Evolutionary conservation across 1,140 invertebrate genomes (phyloP).

Genomic region (Bactericera cockerelli): DNA sequence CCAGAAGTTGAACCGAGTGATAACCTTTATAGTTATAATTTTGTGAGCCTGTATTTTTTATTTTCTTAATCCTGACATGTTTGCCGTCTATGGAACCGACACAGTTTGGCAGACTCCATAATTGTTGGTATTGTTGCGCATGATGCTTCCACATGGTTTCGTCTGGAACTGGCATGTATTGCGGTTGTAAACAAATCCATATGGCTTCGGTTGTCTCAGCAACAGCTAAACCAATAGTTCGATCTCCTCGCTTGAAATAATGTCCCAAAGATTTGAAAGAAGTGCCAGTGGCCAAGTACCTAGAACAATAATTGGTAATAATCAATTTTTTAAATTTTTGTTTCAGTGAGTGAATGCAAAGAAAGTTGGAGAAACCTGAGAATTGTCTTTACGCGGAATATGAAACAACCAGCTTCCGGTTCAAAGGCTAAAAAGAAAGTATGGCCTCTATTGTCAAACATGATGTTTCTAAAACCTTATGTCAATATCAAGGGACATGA

Average conservation of each 20-base stretch:
- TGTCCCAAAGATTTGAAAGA: not conserved
- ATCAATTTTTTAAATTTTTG: not conserved
- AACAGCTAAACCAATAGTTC: not conserved
- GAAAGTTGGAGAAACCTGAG: not conserved
- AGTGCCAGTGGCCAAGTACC: not conserved
- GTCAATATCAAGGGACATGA: too few relatives aligned
- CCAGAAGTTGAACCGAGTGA: slow-evolving; percentile 26
- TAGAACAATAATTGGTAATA: not conserved
- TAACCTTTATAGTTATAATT: slow-evolving; percentile 29
- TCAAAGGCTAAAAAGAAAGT: too few relatives aligned
- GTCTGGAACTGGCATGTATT: slow-evolving; percentile 20
- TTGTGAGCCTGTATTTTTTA: slow-evolving; percentile 18
- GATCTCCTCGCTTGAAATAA: not conserved
- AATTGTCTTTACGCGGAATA: not conserved
- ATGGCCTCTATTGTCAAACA: too few relatives aligned
- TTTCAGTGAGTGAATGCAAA: not conserved
- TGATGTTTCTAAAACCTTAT: too few relatives aligned
- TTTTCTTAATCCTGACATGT: slow-evolving; percentile 23
- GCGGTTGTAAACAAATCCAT: slow-evolving; percentile 17
- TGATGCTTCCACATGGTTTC: slow-evolving; percentile 14
- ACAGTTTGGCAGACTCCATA: slow-evolving; percentile 26
- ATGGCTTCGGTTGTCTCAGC: not conserved
- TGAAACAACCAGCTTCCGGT: too few relatives aligned
- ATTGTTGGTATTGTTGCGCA: slow-evolving; percentile 13
- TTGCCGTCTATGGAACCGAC: slow-evolving; percentile 31